Conservation (phyloP, 2,888 invertebrate genomes). For the Lasioglossum calceatum region DNA sequence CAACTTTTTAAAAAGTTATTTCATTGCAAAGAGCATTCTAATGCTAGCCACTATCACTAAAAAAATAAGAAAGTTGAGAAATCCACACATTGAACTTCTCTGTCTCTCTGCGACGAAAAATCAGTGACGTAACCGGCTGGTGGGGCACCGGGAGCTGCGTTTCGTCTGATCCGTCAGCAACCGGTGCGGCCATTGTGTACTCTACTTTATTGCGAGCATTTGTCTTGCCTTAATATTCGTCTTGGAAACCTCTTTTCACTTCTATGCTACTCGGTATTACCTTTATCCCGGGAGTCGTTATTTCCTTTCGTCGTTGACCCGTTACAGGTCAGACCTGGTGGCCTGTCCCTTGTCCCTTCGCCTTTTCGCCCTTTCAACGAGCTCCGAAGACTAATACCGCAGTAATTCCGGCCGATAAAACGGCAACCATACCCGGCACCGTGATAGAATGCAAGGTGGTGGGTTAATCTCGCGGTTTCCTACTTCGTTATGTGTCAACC, state of each 20-base stretch:
- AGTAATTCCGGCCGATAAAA: slow-evolving; percentile 64
- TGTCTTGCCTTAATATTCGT: slow-evolving; percentile 78
- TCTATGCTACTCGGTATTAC: slow-evolving; percentile 1
- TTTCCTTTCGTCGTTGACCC: neutral
- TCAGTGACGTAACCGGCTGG: slow-evolving; percentile 1
- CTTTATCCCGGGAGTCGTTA: neutral
- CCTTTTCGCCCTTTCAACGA: slow-evolving; percentile 42
- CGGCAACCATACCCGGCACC: slow-evolving; percentile 33
- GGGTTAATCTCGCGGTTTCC: slow-evolving; percentile 63
- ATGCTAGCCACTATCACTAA: neutral
- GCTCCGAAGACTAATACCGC: slow-evolving; percentile 49
- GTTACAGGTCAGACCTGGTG: neutral
- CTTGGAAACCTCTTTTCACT: slow-evolving; percentile 36
- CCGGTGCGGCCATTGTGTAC: slow-evolving; percentile 75
- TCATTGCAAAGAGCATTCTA: neutral
- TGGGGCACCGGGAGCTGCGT: neutral
- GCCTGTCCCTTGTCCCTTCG: slow-evolving; percentile 15
- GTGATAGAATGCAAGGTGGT: slow-evolving; percentile 62
- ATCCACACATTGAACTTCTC: neutral
- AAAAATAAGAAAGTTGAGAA: neutral
- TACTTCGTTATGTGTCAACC: slow-evolving; percentile 67
- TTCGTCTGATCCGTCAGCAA: slow-evolving; percentile 55
- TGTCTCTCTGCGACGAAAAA: neutral
- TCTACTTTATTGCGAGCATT: slow-evolving; percentile 79
- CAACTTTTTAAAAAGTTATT: neutral